Base-by-base conservation (phyloP, 2,888 invertebrate species). In the Tetranychus truncatus region DNA sequence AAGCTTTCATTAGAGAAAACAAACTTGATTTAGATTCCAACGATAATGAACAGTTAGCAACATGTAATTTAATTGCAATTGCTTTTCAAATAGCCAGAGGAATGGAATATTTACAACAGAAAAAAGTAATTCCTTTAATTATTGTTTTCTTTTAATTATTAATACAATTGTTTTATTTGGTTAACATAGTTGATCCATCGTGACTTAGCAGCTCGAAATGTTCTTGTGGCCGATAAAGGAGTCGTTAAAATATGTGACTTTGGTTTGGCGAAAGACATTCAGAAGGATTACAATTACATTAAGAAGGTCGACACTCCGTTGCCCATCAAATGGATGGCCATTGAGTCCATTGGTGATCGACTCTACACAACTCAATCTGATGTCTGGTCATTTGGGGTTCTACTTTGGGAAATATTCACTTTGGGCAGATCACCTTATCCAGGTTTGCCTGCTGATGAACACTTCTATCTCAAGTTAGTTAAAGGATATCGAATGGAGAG, bases 201-300 rank as follows among this genome's bases (percentile, higher is more conserved):
- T 76, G 84, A 84, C 78, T 77, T 84, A 79, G 95, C 95, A 0
- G 94, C 94, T 0, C 87, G 95, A 79, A 95, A 95, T 82, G 89
- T 95, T 74, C 84, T 95, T 11, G 83, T 96, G 44, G 90, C 92
- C 2, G 92, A 94, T 75, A 88, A 91, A 79, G 92, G 94, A 81
- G 86, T 95, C 4, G 93, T 95, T 0, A 96, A 96, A 83, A 95
- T 96, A 79, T 95, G 95, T 81, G 95, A 96, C 83, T 96, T 96
- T 83, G 96, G 96, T 15, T 84, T 96, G 76, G 93, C 95, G 0
- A 90, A 91, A 80, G 92, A 91, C 80, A 91, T 93, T 87, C 86
- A 85, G 80, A 91, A 92, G 81, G 90, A 88, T 78, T 89, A 91
- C 75, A 92, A 92, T 84, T 95, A 95, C 81, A 88, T 90, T 80